Evolutionary conservation across 2,113 vertebrate genomes (phyloP), one percentile per base, ranked within the genome.

Genomic region (Salvelinus sp.): DNA sequence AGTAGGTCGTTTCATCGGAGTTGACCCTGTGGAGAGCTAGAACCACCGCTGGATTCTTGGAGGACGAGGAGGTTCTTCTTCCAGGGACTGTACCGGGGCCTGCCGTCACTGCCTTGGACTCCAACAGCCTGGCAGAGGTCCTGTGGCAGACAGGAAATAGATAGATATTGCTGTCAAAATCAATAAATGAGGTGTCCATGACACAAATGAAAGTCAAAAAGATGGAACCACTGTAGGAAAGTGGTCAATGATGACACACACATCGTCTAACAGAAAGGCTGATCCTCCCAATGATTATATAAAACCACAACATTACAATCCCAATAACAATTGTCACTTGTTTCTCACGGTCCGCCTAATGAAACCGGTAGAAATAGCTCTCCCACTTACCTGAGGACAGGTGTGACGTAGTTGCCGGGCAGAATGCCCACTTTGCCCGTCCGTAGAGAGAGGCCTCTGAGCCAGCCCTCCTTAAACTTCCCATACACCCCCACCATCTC

Each of bases 401-500:
- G 96, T 28, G 94, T 87, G 70, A 98, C 92, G 2, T 94, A 97
- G 91, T 95, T 96, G 86, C 92, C 91, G 23, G 97, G 96, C 88
- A 98, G 94, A 90, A 96, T 93, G 28, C 97, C 98, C 3, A 94
- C 94, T 91, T 96, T 95, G 25, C 97, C 96, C 0, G 96, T 96
- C 88, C 93, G 90, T n/a, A 98, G 91, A 1, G 97, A 97, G 81
- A 97, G 85, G 58, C 96, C 98, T 79, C 93, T 93, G 77, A 98
- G 91, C 97, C 98, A 98, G 54, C 96, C 97, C 0, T 98, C 96
- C 0, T 95, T 95, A 73, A 94, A 91, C 76, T 93, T 96, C 71
- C 96, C 96, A 0, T 97, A 94, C 18, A 99, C 92, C 2, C 95
- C 95, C 77, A 99, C 75, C 78, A 97, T 97, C 90, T 98, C 98